These are phyloP conservation scores for Terrapene triunguis DNA, from an alignment of 2,113 vertebrate genomes.

Conservation along the genomic window DNA sequence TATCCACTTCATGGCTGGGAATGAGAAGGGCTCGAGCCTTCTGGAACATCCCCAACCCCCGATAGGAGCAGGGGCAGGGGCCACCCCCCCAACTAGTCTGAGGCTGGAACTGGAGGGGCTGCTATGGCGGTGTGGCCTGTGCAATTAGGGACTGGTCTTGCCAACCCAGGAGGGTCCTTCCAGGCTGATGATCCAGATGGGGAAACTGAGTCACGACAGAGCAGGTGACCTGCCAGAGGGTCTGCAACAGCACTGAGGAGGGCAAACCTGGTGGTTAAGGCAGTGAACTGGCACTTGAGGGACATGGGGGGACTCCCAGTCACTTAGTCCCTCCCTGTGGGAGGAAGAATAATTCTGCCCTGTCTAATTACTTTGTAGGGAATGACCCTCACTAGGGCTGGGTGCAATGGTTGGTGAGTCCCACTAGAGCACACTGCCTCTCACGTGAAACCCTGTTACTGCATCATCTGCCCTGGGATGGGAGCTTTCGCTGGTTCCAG, in stretches of 20 bases:
- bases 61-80: no score
- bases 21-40: no score
- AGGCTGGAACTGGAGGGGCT: no score
- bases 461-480: background rate
- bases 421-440: background rate
- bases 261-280: background rate
- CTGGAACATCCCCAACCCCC: no score
- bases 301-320: background rate
- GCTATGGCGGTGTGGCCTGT: no score
- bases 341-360: background rate
- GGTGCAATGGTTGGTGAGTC: background rate
- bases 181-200: background rate
- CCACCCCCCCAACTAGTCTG: no score
- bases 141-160: background rate
- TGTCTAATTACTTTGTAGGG: background rate
- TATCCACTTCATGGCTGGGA: no score
- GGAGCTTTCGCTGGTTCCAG: background rate
- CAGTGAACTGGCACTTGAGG: no score
- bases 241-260: rapidly evolving
- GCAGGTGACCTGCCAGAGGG: no score
- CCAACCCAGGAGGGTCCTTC: no score
- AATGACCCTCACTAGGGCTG: no score
- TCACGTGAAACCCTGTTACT: background rate
- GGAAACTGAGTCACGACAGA: background rate
- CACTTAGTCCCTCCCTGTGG: background rate